phyloP scores from a whole-genome alignment of 2,888 invertebrate species.

The Aphodius sticticus region DNA sequence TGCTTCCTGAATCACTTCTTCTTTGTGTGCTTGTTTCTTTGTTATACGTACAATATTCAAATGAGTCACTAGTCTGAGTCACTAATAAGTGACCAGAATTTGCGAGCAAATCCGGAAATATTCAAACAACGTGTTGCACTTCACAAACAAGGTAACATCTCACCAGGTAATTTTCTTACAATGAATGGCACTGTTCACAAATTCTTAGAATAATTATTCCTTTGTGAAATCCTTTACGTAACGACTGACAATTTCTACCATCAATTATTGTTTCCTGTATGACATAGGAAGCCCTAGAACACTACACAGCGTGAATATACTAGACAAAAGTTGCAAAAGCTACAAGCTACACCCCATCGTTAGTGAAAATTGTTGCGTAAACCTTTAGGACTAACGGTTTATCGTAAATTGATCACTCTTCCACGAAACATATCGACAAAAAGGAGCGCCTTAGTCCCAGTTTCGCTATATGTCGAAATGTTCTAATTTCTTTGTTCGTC shows the following conservation, averaged over 20 bases:
- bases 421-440: not conserved
- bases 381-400: not conserved
- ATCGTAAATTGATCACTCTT: not conserved
- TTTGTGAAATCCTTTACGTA: not conserved
- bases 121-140: too few species aligned
- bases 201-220: not conserved
- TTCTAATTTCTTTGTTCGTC: not conserved
- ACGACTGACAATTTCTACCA: not conserved
- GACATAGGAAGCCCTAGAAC: not conserved
- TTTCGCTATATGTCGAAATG: not conserved
- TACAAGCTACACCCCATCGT: not conserved
- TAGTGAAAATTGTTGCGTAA: not conserved
- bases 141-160: not conserved
- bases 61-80: too few species aligned
- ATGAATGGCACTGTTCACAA: not conserved
- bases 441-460: not conserved
- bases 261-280: not conserved
- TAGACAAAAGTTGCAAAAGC: not conserved
- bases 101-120: too few species aligned
- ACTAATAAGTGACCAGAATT: too few species aligned
- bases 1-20: too few species aligned
- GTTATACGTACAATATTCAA: too few species aligned
- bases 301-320: not conserved
- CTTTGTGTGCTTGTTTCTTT: too few species aligned
- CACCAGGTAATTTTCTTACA: not conserved